Conservation (phyloP, 2,113 vertebrate species). For the Caretta caretta region DNA sequence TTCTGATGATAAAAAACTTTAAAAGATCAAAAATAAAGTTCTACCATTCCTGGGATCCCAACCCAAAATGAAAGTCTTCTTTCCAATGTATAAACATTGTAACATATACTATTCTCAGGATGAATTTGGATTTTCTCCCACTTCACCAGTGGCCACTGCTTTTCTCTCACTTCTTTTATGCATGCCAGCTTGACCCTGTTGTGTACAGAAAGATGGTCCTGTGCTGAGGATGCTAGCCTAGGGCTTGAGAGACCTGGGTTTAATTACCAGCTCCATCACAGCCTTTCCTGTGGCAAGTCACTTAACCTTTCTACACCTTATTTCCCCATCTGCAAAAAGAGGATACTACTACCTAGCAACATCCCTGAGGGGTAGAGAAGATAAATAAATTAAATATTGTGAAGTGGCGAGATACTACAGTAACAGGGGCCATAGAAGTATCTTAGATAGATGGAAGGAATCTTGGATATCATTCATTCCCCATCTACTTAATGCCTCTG, state of each 20-base stretch:
- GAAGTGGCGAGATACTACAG: neutral
- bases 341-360: neutral
- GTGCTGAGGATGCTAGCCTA: neutral
- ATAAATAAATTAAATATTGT: neutral
- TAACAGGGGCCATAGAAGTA: neutral
- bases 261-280: neutral
- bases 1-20: neutral
- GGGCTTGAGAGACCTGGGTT: neutral
- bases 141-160: neutral
- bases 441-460: neutral
- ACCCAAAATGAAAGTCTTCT: neutral
- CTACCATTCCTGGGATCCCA: neutral
- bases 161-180: neutral
- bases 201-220: neutral
- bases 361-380: neutral
- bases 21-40: neutral
- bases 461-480: neutral
- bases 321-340: neutral
- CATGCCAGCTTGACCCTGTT: neutral
- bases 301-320: rapidly evolving
- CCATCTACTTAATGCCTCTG: neutral
- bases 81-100: neutral
- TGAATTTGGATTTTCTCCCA: neutral
- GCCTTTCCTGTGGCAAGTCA: neutral
- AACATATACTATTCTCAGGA: neutral